Base-by-base conservation (phyloP, 2,113 vertebrate species). In the Prochilodus magdalenae region DNA sequence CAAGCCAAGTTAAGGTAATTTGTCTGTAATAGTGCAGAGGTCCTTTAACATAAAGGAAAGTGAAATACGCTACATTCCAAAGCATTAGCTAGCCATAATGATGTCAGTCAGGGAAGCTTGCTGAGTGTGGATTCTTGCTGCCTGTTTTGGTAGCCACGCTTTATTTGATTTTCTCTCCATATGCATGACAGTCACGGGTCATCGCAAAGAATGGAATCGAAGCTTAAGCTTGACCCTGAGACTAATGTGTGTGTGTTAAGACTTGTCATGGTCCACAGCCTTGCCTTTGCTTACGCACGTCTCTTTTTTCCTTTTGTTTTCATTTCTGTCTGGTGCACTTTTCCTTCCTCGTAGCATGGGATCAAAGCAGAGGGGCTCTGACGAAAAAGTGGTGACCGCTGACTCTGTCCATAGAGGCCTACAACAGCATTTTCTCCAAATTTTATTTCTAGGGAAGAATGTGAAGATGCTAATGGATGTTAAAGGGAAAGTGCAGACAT, bases 1-100 rank as follows among this genome's bases (percentile, higher is more conserved):
- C 89, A 85, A 80, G 83, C 87, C 84, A 82, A 84, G 88, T 92
- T 91, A 90, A 89, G 86, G 90, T 88, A 89, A 89, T 87, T 86
- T 85, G 76, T 76, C 85, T 87, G 87, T 85, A 91, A 90, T 75
- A 83, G 80, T 65, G 86, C 22, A 51, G 78, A 84, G 85, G 88
- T 87, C 83, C 33, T 66, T 36, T 69, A 87, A 77, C 85, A 85
- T 73, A 88, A 83, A 79, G 71, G 29, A 74, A 29, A 0, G 26
- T 66, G 60, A 88, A 84, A 87, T 30, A 81, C 81, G 27, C 27
- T 29, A 73, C 49, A 27, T 73, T 1, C n/a, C 44, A 75, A 83
- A 73, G 1, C 13, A 85, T 29, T 87, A 84, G 75, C 83, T 80
- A 82, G 84, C 67, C 75, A 5, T 83, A 16, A 78, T 66, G 26